Evolutionary conservation across 2,888 invertebrate species (phyloP).

Genomic region (Ornithoptera priamus): DNA sequence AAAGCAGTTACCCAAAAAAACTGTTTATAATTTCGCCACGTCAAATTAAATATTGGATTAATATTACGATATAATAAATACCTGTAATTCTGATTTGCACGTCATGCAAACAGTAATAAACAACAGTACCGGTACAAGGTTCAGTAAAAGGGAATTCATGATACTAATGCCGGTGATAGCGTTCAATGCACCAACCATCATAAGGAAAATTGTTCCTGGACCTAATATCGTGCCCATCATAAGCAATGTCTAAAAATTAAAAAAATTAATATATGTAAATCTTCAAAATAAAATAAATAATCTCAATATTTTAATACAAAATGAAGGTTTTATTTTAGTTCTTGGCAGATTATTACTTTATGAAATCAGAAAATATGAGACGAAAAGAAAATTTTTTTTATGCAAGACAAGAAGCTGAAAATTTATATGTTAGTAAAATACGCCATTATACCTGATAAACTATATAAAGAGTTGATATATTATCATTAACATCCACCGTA

Average conservation of each 20-base stretch:
- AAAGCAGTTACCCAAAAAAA: no score
- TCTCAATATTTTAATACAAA: no score
- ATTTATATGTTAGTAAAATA: no score
- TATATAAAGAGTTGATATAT: slow-evolving; percentile 96
- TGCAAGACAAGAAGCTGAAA: no score
- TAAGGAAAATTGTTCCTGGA: slow-evolving; percentile 98
- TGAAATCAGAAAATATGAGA: no score
- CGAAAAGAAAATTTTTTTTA: no score
- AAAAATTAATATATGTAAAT: not conserved
- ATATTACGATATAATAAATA: slow-evolving; percentile 42
- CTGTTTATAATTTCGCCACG: no score
- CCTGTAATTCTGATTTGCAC: slow-evolving; percentile 85
- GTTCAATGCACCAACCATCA: slow-evolving; percentile 98
- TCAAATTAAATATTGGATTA: no score
- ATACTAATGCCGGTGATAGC: slow-evolving; percentile 87
- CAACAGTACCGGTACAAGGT: slow-evolving; percentile 83
- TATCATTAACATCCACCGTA: slow-evolving; percentile 97
- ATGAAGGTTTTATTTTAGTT: no score
- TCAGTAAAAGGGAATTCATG: slow-evolving; percentile 82
- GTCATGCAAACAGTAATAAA: slow-evolving; percentile 85
- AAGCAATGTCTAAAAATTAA: slow-evolving; percentile 85
- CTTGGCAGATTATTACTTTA: no score
- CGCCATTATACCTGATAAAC: slow-evolving; percentile 84
- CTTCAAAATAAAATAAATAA: no score
- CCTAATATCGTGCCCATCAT: slow-evolving; percentile 98